These are phyloP conservation scores for Pecten maximus DNA, from an alignment of 2,888 invertebrate species.

Conservation along the genomic window DNA sequence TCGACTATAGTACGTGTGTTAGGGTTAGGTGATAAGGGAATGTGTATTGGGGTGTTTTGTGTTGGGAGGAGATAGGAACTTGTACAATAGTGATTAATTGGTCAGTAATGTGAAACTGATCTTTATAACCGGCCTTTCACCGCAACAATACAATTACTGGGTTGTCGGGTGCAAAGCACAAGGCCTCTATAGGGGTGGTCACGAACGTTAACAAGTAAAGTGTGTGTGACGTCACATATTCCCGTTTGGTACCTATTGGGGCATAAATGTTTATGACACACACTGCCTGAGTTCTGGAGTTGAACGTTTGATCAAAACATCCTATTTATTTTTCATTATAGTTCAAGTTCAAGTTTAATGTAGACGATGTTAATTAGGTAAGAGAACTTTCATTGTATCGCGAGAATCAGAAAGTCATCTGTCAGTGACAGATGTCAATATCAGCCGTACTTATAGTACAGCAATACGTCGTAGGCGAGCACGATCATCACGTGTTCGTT, in stretches of 20 bases:
- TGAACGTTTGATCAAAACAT: not conserved
- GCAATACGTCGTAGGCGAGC: too few species aligned
- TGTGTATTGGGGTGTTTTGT: not conserved
- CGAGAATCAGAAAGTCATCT: not conserved
- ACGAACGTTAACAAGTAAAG: not conserved
- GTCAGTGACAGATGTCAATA: not conserved
- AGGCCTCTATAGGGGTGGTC: not conserved
- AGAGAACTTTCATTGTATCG: too few species aligned
- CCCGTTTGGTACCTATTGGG: not conserved
- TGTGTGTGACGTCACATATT: slow-evolving; percentile 13
- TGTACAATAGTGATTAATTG: not conserved
- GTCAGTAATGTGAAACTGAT: not conserved
- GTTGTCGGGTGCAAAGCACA: not conserved
- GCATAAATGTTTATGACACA: not conserved
- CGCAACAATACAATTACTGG: not conserved
- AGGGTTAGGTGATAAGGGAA: not conserved
- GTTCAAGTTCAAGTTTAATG: too few species aligned
- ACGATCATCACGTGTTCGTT: too few species aligned
- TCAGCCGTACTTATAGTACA: not conserved
- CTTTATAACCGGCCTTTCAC: not conserved
- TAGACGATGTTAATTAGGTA: not conserved
- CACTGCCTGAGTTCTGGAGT: not conserved
- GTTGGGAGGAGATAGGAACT: not conserved
- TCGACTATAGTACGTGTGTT: not conserved
- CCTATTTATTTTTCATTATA: not conserved